phyloP scores from a whole-genome alignment of 2,113 vertebrate genomes.

The Passer domesticus region DNA sequence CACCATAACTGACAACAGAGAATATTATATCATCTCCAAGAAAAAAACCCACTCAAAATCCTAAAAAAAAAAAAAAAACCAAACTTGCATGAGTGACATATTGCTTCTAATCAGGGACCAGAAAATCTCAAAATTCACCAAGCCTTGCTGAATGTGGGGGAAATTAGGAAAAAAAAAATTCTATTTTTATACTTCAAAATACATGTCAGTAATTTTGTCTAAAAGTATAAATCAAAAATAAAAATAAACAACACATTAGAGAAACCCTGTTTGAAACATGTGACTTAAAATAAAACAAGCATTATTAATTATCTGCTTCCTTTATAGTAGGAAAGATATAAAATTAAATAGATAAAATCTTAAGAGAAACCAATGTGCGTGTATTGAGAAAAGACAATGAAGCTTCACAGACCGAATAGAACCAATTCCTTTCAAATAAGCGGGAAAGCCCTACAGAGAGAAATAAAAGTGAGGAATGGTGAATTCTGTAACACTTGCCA shows the following conservation, averaged over 20 bases:
- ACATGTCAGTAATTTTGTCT: neutral
- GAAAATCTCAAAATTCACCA: neutral
- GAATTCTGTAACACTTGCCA: slow-evolving; percentile 80
- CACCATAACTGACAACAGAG: slow-evolving; percentile 9
- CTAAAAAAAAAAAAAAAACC: neutral
- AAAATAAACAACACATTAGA: neutral
- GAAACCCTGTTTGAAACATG: neutral
- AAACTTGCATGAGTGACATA: neutral
- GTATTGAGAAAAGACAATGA: slow-evolving; percentile 12
- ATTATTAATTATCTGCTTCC: slow-evolving; percentile 36
- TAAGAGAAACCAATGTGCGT: neutral
- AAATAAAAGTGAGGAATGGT: slow-evolving; percentile 74
- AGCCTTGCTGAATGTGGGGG: neutral
- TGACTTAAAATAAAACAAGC: neutral
- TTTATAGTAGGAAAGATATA: neutral
- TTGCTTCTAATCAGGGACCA: neutral
- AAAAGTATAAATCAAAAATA: neutral
- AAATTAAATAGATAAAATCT: slow-evolving; percentile 29
- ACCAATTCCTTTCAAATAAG: slow-evolving; percentile 51
- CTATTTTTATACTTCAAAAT: neutral
- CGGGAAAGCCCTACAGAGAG: slow-evolving; percentile 65
- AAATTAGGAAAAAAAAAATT: neutral
- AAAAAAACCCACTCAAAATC: neutral
- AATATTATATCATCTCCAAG: neutral
- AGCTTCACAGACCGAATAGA: slow-evolving; percentile 25